Evolutionary conservation across 2,113 vertebrate genomes (phyloP).

Genomic region (Anhinga anhinga): DNA sequence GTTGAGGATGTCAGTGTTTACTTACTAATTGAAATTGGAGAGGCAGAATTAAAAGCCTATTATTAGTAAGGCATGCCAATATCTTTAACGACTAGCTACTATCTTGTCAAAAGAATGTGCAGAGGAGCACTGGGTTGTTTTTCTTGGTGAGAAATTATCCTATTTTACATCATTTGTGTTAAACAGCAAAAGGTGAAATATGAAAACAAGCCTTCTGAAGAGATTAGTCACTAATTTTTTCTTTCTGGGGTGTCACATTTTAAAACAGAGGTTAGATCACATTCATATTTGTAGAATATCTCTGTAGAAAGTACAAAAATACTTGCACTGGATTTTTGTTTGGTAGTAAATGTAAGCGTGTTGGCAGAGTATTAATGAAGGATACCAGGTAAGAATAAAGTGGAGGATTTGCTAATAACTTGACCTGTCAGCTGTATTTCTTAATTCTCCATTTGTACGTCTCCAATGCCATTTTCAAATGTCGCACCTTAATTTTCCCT

Average conservation of each 20-base stretch:
- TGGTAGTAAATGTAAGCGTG: background rate
- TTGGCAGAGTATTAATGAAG: background rate
- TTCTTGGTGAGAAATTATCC: background rate
- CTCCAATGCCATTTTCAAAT: background rate
- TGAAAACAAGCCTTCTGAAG: background rate
- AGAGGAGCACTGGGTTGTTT: background rate
- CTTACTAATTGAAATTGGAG: constrained; percentile 53
- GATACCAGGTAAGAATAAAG: background rate
- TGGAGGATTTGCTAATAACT: background rate
- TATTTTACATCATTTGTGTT: background rate
- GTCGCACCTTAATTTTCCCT: background rate
- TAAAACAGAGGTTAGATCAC: background rate
- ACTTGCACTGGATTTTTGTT: background rate
- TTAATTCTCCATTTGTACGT: background rate
- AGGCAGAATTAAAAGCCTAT: constrained; percentile 42
- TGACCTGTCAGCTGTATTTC: background rate
- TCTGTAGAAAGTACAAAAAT: background rate
- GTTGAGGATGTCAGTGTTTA: constrained; percentile 33
- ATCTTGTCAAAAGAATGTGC: background rate
- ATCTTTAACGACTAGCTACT: background rate
- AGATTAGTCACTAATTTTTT: background rate
- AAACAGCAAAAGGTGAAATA: background rate
- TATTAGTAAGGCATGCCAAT: background rate
- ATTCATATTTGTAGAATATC: background rate
- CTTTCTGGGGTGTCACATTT: background rate